phyloP scores from a whole-genome alignment of 2,888 invertebrate species.

The Leptopilina syphax region DNA sequence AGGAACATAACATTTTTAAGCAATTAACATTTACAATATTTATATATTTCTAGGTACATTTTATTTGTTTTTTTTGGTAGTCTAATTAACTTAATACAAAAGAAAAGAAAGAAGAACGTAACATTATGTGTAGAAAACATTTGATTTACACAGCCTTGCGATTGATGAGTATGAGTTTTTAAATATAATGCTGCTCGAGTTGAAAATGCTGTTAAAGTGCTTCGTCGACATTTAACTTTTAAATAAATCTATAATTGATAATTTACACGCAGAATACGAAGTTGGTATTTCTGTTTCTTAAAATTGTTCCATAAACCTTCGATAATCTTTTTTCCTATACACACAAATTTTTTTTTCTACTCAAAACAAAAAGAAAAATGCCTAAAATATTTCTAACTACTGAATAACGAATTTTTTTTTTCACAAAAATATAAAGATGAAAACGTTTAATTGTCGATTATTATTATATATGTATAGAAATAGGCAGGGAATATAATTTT shows the following conservation, averaged over 20 bases:
- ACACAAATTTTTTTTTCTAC: not conserved
- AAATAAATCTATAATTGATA: slow-evolving; percentile 1
- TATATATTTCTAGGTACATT: slow-evolving; percentile 20
- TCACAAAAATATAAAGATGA: slow-evolving; percentile 29
- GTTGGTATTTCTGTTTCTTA: not conserved
- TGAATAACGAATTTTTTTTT: not conserved
- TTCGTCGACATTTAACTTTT: slow-evolving; percentile 18
- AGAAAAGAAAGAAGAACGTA: slow-evolving; percentile 1
- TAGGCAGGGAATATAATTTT: not conserved
- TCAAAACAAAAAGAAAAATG: not conserved
- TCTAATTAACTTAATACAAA: slow-evolving; percentile 1
- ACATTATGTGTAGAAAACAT: slow-evolving; percentile 52
- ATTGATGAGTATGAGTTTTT: slow-evolving; percentile 59
- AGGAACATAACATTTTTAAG: slow-evolving; percentile 1
- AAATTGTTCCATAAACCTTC: not conserved
- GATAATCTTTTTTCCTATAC: not conserved
- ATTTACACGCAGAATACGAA: slow-evolving; percentile 13
- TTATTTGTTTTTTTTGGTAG: not conserved
- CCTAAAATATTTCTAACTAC: not conserved
- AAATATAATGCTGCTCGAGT: slow-evolving; percentile 37
- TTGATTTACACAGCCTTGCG: slow-evolving; percentile 61
- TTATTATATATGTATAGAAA: not conserved
- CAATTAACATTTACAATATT: slow-evolving; percentile 17
- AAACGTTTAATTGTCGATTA: slow-evolving; percentile 3
- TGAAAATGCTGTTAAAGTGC: slow-evolving; percentile 28